Evolutionary conservation across 2,113 vertebrate genomes (phyloP), one percentile per base, ranked within the genome.

Genomic region (Parotia lawesii): DNA sequence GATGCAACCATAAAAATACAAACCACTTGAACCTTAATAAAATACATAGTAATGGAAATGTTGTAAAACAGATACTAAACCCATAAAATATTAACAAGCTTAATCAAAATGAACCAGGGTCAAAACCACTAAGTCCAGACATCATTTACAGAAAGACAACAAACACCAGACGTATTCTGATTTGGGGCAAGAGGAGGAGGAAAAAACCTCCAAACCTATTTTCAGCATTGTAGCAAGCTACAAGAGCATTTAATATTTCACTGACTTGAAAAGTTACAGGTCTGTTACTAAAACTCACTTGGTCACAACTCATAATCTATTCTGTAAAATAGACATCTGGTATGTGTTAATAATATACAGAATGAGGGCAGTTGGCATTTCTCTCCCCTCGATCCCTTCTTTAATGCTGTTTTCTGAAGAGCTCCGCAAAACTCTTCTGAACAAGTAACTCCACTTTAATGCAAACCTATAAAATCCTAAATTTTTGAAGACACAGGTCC

Each of bases 11-110:
- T 95, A 96, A 96, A 97, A 96, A 95, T 29, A 83, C 77, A 91
- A 95, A 92, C 89, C 87, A 95, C 87, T 95, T 97, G 93, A 96
- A 97, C 82, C 87, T 97, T 95, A 95, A 96, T 95, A 97, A 95
- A 96, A 96, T 85, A 95, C 94, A 64, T 56, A 74, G 87, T 95
- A 96, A 97, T 94, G 91, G 93, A 96, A 90, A 90, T 74, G 85
- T 61, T 87, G 85, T 96, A 96, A 97, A 95, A 95, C 91, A 96
- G 95, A 97, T 71, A 96, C 93, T 94, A 93, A 96, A 96, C 27
- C 12, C 82, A 95, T 95, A 96, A 96, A 95, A 90, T 80, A 93
- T 83, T 95, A 96, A 95, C 90, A 94, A 90, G 90, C 87, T 90
- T 93, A 93, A 96, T 96, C 91, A 94, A 91, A 97, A 64, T 85